Percentiles rank a stretch among this genome's conserved stretches.
Evolutionary conservation across 2,797 vertebrate genomes (phyloP).

Genomic region (Paratrypauchen microcephalus): DNA sequence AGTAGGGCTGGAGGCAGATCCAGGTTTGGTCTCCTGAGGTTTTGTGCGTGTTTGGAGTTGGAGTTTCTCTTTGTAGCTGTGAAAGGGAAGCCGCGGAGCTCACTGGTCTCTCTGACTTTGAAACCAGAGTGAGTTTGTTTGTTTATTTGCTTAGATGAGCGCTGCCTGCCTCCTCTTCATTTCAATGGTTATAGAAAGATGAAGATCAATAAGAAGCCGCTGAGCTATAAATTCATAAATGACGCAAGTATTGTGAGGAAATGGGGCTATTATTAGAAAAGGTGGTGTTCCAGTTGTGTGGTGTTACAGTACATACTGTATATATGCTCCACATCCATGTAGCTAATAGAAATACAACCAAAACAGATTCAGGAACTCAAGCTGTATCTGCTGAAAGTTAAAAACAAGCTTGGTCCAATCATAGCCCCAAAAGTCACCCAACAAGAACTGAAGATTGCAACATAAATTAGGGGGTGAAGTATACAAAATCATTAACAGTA

Average conservation of each 20-base stretch:
- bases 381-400: no score
- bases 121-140: slow-evolving; percentile 59
- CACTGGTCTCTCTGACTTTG: slow-evolving; percentile 57
- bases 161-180: slow-evolving; percentile 45
- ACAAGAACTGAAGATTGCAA: no score
- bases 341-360: background rate
- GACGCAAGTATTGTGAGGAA: slow-evolving; percentile 5
- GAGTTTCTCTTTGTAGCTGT: slow-evolving; percentile 67
- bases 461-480: no score
- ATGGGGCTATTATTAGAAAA: slow-evolving; percentile 15
- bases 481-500: no score
- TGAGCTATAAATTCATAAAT: slow-evolving; percentile 30
- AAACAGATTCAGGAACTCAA: background rate
- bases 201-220: slow-evolving; percentile 50
- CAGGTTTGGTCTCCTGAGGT: slow-evolving; percentile 74
- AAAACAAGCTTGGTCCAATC: no score
- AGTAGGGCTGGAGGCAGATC: slow-evolving; percentile 72
- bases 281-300: slow-evolving; percentile 15
- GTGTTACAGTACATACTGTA: background rate
- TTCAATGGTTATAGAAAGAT: slow-evolving; percentile 33
- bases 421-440: no score
- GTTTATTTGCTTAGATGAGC: slow-evolving; percentile 48
- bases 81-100: slow-evolving; percentile 62
- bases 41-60: slow-evolving; percentile 52
- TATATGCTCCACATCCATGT: background rate